Percentiles rank a stretch among this genome's conserved stretches.
These are phyloP conservation scores for Eupsilia transversa DNA, from an alignment of 2,888 invertebrate species.

Conservation along the genomic window DNA sequence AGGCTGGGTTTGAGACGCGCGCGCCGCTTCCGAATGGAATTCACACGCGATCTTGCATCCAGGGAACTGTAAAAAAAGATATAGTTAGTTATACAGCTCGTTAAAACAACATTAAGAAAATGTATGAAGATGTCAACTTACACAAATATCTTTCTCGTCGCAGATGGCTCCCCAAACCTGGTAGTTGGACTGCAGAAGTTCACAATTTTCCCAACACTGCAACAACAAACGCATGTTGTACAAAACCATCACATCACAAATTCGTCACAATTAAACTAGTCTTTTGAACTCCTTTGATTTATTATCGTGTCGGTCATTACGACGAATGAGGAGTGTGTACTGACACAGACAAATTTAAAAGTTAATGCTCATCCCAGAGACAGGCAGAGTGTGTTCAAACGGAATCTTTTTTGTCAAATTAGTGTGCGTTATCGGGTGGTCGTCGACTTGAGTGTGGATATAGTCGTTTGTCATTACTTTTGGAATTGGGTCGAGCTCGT, in stretches of 20 bases:
- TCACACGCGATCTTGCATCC: slow-evolving; percentile 94
- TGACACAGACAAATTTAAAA: slow-evolving; percentile 76
- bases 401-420: slow-evolving; percentile 76
- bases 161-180: slow-evolving; percentile 94
- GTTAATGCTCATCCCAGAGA: slow-evolving; percentile 71
- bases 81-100: slow-evolving; percentile 11
- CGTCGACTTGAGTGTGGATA: slow-evolving; percentile 72
- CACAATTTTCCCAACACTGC: slow-evolving; percentile 95
- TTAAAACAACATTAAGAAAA: neutral
- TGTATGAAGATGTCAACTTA: slow-evolving; percentile 86
- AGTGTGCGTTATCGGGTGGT: slow-evolving; percentile 74
- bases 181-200: slow-evolving; percentile 93
- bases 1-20: slow-evolving; percentile 92
- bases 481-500: slow-evolving; percentile 72
- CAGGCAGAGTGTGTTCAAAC: slow-evolving; percentile 68
- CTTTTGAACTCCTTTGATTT: slow-evolving; percentile 76
- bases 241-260: slow-evolving; percentile 71
- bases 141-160: slow-evolving; percentile 93
- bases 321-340: slow-evolving; percentile 74
- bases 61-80: slow-evolving; percentile 91
- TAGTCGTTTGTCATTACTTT: slow-evolving; percentile 78
- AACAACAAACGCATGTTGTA: slow-evolving; percentile 83
- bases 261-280: slow-evolving; percentile 75
- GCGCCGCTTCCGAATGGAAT: slow-evolving; percentile 92
- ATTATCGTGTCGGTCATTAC: slow-evolving; percentile 74